Evolutionary conservation across 2,888 invertebrate genomes (phyloP).

Genomic region (Euplagia quadripunctaria): DNA sequence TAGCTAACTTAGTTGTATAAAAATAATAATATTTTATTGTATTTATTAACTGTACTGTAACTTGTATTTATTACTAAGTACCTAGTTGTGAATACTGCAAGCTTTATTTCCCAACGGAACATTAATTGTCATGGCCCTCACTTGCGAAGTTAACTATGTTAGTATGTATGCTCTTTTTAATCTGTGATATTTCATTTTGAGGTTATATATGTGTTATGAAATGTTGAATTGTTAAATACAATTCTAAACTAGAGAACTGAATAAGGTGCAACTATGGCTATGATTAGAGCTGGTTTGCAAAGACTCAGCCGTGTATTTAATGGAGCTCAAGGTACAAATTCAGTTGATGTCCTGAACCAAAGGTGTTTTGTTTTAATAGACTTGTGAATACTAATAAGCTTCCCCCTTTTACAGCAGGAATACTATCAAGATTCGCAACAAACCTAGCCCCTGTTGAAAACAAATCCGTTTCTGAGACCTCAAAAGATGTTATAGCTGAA

Average conservation of each 20-base stretch:
- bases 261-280: constrained; percentile 57
- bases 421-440: constrained; percentile 74
- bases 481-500: constrained; percentile 87
- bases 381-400: background rate
- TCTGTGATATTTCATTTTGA: constrained; percentile 28
- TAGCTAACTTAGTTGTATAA: too few relatives aligned
- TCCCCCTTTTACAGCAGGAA: constrained; percentile 63
- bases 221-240: constrained; percentile 32
- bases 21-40: too few relatives aligned
- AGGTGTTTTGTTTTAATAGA: background rate
- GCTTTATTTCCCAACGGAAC: too few relatives aligned
- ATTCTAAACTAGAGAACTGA: constrained; percentile 8
- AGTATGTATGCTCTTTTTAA: background rate
- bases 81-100: too few relatives aligned
- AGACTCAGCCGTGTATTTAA: constrained; percentile 67
- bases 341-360: background rate
- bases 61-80: too few relatives aligned
- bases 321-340: constrained; percentile 63
- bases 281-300: constrained; percentile 75
- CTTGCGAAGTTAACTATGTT: background rate
- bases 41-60: too few relatives aligned
- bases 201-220: constrained; percentile 45
- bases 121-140: too few relatives aligned
- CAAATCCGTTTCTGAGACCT: constrained; percentile 62
- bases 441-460: constrained; percentile 63